Percentiles rank a stretch among this genome's conserved stretches.
Conservation (phyloP, 2,888 invertebrate species). For the Cryptus armator region DNA sequence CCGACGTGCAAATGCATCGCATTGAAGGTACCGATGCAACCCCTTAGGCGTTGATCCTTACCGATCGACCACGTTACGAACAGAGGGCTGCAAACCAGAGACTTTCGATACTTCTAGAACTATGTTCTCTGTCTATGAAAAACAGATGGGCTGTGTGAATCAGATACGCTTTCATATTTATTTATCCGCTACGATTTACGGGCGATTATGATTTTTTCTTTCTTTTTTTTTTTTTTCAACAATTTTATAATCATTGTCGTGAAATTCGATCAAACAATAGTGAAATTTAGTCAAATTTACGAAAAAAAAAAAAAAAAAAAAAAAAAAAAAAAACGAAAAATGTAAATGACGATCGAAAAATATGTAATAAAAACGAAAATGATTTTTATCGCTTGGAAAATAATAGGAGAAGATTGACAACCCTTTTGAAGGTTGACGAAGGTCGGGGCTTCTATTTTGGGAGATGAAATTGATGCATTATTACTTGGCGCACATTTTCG, state of each 20-base stretch:
- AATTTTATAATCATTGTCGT: background rate
- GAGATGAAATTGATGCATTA: background rate
- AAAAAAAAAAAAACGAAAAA: too few species aligned
- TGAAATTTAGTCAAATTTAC: too few species aligned
- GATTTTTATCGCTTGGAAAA: background rate
- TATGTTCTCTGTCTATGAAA: constrained; percentile 72
- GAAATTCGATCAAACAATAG: too few species aligned
- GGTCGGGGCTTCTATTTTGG: background rate
- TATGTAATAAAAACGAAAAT: background rate
- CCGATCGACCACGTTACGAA: constrained; percentile 99
- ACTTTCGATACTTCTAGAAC: constrained; percentile 76
- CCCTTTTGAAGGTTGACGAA: background rate
- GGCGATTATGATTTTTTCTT: background rate
- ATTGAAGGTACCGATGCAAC: constrained; percentile 99
- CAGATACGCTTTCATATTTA: constrained; percentile 27
- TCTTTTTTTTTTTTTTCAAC: background rate
- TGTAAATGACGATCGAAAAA: too few species aligned
- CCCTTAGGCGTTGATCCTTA: constrained; percentile 96
- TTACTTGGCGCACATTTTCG: background rate
- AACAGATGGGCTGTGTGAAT: constrained; percentile 59
- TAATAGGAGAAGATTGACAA: background rate
- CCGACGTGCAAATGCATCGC: constrained; percentile 98
- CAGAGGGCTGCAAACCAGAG: constrained; percentile 91
- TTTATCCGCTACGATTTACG: constrained; percentile 7
- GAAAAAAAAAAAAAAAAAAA: too few species aligned